Base-by-base conservation (phyloP, 37 sponge, comb jelly and placozoan genomes). In the Axinella damicornis region DNA sequence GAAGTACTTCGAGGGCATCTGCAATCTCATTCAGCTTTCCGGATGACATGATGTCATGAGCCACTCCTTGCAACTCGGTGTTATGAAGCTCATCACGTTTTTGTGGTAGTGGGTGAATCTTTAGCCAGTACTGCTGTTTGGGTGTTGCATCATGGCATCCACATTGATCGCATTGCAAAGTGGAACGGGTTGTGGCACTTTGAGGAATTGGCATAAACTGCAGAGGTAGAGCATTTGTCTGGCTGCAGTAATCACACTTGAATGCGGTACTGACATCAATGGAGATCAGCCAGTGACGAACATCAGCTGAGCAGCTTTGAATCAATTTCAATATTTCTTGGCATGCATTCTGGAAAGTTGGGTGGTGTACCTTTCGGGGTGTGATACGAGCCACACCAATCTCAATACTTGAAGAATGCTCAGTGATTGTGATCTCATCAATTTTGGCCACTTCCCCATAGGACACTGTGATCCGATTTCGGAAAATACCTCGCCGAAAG, bases 401-500 rank as follows among this genome's bases (percentile, higher is more conserved):
- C 39, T 74, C 76, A 54, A 88, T 35, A 76, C 58, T 65, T 9
- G 21, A 1, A 38, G 17, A 25, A 19, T 2, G 12, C 38, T 67
- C 70, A 22, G 69, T 24, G 20, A 81, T 56, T 13, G 68, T 81
- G 9, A 88, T 25, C 20, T 66, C 34, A n/a, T 79, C 87, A 57
- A 80, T 80, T 9, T 66, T 20, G 53, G 65, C 70, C 24, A 18
- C 12, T n/a, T 88, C 65, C 27, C 83, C 77, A 66, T 40, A 71
- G 22, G 2, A 1, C 56, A 82, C 70, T 1, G 73, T 56, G 27
- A 88, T 57, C 0, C 52, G 2, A 39, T 82, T 76, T 21, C 77
- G 66, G 63, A 77, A 88, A 0, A 88, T 41, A 14, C 61, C 72
- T 15, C 35, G 52, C 2, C 58, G 28, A 38, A 88, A 88, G 22